These are phyloP conservation scores for Lacerta viridis DNA, from an alignment of 2,797 vertebrate species.

Conservation along the genomic window DNA sequence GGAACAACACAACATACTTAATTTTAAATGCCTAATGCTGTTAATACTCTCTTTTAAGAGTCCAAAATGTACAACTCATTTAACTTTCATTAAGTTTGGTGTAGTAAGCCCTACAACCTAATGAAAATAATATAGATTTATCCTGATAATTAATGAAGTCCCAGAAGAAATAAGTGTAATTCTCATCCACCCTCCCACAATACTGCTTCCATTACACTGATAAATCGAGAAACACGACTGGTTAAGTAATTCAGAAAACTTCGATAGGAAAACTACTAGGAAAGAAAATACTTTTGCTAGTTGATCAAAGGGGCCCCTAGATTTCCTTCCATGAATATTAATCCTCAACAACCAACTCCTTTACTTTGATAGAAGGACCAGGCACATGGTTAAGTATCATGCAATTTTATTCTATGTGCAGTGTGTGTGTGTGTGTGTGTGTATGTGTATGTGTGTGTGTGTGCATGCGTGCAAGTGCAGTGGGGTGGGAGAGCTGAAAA, in stretches of 20 bases:
- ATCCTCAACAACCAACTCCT: neutral
- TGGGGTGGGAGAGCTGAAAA: no score
- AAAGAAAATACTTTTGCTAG: neutral
- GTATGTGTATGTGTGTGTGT: no score
- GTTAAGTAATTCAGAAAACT: constrained; percentile 37
- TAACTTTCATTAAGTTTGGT: constrained; percentile 65
- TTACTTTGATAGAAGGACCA: neutral
- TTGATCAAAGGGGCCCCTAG: neutral
- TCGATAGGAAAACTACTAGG: neutral
- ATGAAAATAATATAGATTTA: constrained; percentile 66
- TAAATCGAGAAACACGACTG: constrained; percentile 48
- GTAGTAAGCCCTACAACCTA: constrained; percentile 59
- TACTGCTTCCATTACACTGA: constrained; percentile 45
- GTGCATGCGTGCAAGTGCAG: no score
- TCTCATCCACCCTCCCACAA: constrained; percentile 45
- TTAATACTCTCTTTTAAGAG: constrained; percentile 67
- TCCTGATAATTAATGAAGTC: constrained; percentile 66
- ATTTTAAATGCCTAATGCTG: constrained; percentile 54
- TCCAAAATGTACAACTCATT: constrained; percentile 64
- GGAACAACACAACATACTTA: constrained; percentile 54
- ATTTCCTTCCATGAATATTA: neutral
- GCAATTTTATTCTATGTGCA: neutral
- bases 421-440: neutral
- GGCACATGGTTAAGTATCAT: neutral
- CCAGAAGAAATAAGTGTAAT: constrained; percentile 59